Base-by-base conservation (phyloP, 1,140 invertebrate species). In the Battus philenor region DNA sequence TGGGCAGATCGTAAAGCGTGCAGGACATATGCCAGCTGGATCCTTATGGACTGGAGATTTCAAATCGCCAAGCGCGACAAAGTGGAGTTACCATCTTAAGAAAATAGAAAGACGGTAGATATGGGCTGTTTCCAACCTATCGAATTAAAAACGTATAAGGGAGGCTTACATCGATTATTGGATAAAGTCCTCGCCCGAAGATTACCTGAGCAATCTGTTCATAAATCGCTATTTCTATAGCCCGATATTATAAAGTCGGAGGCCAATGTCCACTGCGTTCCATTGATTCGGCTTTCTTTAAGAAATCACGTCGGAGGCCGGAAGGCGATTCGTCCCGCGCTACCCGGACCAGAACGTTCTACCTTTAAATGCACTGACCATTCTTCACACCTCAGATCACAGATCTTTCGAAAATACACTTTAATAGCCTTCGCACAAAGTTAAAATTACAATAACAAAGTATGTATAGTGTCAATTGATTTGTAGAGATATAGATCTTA, bases 291-390 rank as follows among this genome's bases (percentile, higher is more conserved):
- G 65, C 76, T 83, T 83, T 83, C 79, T 80, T 80, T 53, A 71
- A 81, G 79, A 81, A 81, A 83, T 83, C 79, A 83, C 77, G 79
- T 83, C 71, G 59, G 43, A 63, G 63, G 62, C 79, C 76, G 79
- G 79, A 83, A 81, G 75, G 75, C 77, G 61, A 83, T 83, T 81
- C 75, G 79, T 66, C 61, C 50, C 77, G 79, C 59, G 61, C 51
- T 63, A 64, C 61, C 50, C 56, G 36, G 64, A 78, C 72, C 72
- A 77, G 64, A 77, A 81, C 77, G 63, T 33, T 60, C 29, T 34
- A 48, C 11, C 52, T 60, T 43, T 48, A 53, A 56, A 54, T 56
- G 57, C 56, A 54, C 58, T 66, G 56, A 61, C 61, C 63, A 63
- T 61, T 64, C 58, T 55, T 54, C 27, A 64, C 50, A 44, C 38